phyloP scores from a whole-genome alignment of 2,797 vertebrate genomes.

The Choloepus didactylus region DNA sequence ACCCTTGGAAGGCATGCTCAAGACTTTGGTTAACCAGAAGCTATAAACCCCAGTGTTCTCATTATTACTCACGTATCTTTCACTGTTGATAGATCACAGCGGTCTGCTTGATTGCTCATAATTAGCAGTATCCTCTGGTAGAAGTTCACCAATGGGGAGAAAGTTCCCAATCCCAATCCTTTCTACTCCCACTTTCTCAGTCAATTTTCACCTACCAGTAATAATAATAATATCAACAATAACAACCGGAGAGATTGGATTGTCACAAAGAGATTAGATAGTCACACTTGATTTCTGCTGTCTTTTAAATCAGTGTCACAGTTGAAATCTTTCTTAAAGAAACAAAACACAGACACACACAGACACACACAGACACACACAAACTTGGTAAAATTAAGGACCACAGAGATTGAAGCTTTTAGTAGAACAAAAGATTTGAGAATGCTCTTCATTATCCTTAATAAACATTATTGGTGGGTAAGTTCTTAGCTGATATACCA shows the following conservation, averaged over 20 bases:
- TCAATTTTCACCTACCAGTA: constrained; percentile 41
- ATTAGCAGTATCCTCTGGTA: constrained; percentile 27
- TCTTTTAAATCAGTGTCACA: neutral
- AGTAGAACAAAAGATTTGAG: neutral
- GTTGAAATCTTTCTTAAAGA: constrained; percentile 50
- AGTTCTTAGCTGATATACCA: neutral
- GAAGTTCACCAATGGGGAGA: constrained; percentile 40
- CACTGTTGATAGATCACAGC: constrained; percentile 29
- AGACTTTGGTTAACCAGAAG: constrained; percentile 55
- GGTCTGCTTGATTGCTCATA: constrained; percentile 26
- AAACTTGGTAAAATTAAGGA: neutral
- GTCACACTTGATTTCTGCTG: neutral
- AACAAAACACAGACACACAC: neutral
- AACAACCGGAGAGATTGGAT: neutral
- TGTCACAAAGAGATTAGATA: neutral
- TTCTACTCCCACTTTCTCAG: neutral
- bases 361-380: neutral
- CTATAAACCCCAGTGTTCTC: constrained; percentile 46
- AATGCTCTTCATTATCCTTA: neutral
- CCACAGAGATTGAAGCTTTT: neutral
- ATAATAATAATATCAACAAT: neutral
- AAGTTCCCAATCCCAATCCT: neutral
- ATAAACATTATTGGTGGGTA: neutral
- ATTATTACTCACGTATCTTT: constrained; percentile 12
- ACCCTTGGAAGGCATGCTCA: constrained; percentile 61